Conservation (phyloP, 2,888 invertebrate species). For the Aproaerema taeniolella region DNA sequence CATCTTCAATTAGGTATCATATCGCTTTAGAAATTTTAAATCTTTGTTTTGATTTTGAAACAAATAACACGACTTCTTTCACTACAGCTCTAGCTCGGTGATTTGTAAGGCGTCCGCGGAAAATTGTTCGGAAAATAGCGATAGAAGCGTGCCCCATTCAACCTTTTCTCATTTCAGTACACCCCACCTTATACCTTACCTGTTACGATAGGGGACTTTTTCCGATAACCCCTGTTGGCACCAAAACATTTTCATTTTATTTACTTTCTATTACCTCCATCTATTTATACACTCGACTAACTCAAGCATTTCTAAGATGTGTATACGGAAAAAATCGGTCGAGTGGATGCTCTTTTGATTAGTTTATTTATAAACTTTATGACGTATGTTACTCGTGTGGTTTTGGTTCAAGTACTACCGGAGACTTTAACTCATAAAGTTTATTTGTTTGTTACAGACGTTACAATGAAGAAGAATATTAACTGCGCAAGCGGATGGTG, state of each 20-base stretch:
- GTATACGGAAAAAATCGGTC: constrained; percentile 3
- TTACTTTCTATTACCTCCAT: constrained; percentile 1
- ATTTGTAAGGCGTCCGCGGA: constrained; percentile 15
- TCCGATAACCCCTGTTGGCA: constrained; percentile 4
- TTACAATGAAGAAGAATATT: constrained; percentile 56
- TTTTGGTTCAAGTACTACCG: too few species aligned
- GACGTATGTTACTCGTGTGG: neutral
- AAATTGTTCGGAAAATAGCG: constrained; percentile 19
- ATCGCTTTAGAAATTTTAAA: too few species aligned
- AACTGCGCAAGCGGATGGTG: constrained; percentile 58
- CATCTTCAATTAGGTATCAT: too few species aligned
- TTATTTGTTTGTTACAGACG: constrained; percentile 26
- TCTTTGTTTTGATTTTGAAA: too few species aligned
- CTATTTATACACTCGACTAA: neutral
- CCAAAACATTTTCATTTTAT: constrained; percentile 9
- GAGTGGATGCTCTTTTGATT: constrained; percentile 2
- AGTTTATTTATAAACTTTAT: neutral
- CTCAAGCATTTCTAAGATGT: too few species aligned
- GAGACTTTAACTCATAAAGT: neutral
- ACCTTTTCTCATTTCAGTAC: constrained; percentile 13
- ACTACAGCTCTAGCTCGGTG: constrained; percentile 3
- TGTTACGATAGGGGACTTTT: constrained; percentile 4
- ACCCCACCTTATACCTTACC: constrained; percentile 3
- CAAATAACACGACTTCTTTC: too few species aligned
- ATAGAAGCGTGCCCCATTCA: constrained; percentile 8